Percentiles rank a stretch among this genome's conserved stretches.
These are phyloP conservation scores for Labrus mixtus DNA, from an alignment of 2,113 vertebrate genomes.

Conservation along the genomic window DNA sequence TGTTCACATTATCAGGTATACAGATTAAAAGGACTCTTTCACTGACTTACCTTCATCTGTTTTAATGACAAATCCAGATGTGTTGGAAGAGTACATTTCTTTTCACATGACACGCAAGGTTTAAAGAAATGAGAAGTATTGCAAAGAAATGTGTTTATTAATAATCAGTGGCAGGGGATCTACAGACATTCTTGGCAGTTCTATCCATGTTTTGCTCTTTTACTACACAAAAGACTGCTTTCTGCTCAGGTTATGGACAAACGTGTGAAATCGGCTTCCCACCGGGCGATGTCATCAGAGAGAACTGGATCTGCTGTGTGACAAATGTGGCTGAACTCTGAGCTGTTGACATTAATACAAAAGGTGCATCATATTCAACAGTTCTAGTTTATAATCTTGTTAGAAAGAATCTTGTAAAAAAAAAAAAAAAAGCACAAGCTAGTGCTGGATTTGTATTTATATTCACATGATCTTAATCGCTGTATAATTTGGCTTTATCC, in stretches of 20 bases:
- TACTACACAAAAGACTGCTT: too few species aligned
- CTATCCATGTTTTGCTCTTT: background rate
- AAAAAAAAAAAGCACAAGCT: background rate
- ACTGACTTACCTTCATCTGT: too few species aligned
- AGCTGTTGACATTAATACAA: background rate
- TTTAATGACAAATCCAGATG: too few species aligned
- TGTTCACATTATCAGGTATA: too few species aligned
- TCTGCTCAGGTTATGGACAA: background rate
- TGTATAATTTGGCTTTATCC: background rate
- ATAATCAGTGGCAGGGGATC: background rate
- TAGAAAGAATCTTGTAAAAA: conserved; percentile 13
- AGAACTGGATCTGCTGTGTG: background rate
- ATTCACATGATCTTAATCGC: background rate
- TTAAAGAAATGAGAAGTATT: too few species aligned
- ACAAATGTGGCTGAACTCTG: background rate
- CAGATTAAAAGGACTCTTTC: too few species aligned
- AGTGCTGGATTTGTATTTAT: background rate
- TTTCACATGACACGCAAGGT: too few species aligned
- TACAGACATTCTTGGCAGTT: background rate
- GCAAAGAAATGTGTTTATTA: too few species aligned
- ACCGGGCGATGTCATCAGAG: background rate
- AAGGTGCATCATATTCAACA: background rate
- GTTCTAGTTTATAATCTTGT: conserved; percentile 21
- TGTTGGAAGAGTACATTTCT: too few species aligned
- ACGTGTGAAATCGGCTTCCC: background rate